Evolutionary conservation across 2,113 vertebrate genomes (phyloP).

Genomic region (Hippocampus abdominalis): DNA sequence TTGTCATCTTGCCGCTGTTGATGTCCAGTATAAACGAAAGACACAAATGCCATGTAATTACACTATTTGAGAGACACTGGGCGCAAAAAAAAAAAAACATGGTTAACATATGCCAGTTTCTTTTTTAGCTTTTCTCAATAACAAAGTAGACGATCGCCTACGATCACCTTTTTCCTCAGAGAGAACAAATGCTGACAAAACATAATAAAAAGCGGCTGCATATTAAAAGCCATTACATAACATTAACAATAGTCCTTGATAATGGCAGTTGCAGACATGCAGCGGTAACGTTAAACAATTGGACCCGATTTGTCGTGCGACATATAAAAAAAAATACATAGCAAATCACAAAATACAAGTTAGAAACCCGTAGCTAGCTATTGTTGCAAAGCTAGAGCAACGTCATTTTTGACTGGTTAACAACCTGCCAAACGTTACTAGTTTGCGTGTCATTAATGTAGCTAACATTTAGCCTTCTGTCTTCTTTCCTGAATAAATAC

Average conservation of each 20-base stretch:
- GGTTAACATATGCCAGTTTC: no score
- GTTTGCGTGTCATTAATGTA: constrained; percentile 16
- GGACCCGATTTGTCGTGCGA: background rate
- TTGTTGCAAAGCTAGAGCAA: background rate
- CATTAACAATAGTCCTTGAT: no score
- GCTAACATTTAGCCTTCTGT: constrained; percentile 11
- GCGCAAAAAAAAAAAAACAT: background rate
- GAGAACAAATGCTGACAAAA: background rate
- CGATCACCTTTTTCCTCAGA: background rate
- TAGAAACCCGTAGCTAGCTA: background rate
- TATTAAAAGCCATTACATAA: background rate
- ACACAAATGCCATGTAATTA: background rate
- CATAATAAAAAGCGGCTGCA: background rate
- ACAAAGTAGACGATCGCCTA: background rate
- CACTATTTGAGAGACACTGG: background rate
- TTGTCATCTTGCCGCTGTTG: background rate
- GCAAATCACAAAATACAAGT: background rate
- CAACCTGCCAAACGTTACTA: background rate
- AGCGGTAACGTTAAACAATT: no score
- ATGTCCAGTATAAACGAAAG: background rate
- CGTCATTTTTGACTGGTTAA: background rate
- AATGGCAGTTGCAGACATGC: background rate
- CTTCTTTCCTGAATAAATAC: constrained; percentile 11
- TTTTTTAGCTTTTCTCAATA: background rate
- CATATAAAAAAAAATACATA: background rate